Percentiles rank a stretch among this genome's conserved stretches.
phyloP scores from a whole-genome alignment of 2,113 vertebrate species.

The Heterocephalus glaber region DNA sequence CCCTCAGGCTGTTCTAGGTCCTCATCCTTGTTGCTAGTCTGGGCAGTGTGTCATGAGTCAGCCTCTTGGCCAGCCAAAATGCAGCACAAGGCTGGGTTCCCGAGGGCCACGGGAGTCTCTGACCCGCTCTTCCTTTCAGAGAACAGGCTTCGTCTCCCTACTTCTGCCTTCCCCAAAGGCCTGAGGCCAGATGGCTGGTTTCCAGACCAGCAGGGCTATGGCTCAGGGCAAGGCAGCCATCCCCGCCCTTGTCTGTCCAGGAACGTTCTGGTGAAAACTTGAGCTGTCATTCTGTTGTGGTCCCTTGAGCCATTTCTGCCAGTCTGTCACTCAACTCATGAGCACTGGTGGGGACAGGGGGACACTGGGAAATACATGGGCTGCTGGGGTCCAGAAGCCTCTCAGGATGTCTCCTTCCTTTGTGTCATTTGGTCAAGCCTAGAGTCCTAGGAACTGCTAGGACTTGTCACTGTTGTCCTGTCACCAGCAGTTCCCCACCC shows the following conservation, averaged over 20 bases:
- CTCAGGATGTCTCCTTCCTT: no score
- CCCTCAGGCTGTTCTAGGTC: not conserved
- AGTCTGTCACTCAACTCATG: conserved; percentile 20
- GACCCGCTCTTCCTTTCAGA: not conserved
- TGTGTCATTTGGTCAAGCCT: fast-evolving
- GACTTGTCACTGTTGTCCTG: not conserved
- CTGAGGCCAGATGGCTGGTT: not conserved
- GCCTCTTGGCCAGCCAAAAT: not conserved
- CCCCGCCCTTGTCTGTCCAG: not conserved
- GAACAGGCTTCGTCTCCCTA: not conserved
- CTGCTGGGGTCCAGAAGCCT: not conserved
- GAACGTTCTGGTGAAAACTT: conserved; percentile 41
- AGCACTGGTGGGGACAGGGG: not conserved
- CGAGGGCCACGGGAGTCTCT: not conserved
- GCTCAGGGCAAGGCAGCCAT: not conserved
- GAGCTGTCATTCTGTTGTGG: conserved; percentile 63
- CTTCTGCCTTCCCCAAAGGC: not conserved
- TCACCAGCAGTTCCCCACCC: no score
- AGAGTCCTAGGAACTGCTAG: not conserved
- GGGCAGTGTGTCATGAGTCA: not conserved
- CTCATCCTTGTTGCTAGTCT: not conserved
- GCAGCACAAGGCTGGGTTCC: not conserved
- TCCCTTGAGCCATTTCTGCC: not conserved
- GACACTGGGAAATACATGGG: not conserved
- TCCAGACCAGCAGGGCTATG: not conserved